Evolutionary conservation across 2,888 invertebrate species (phyloP), one percentile per base, ranked within the genome.

Genomic region (Lochmaea capreae): DNA sequence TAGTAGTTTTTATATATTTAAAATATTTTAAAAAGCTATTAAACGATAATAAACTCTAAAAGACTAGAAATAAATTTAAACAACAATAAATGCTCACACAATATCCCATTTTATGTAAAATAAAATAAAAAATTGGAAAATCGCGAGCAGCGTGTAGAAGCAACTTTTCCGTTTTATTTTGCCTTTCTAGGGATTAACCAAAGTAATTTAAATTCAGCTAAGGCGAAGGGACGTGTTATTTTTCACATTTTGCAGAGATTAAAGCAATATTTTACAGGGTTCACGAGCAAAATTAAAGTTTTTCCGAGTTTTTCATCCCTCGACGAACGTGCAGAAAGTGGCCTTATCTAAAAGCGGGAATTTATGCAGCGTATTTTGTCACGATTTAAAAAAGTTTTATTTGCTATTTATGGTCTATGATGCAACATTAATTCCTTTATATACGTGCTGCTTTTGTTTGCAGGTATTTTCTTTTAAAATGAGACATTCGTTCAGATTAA

Each of bases 131-230:
- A 71, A 42, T 33, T 43, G n/a, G n/a, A 69, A 43, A 62, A 52
- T 65, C 63, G 26, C 66, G 39, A 61, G 72, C 66, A 77, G 73
- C 73, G 75, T 77, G 75, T 65, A 74, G 62, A 69, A 75, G 72
- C 72, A 74, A 75, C 78, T 75, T 76, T 75, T 75, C 76, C 80
- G 79, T 81, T 84, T 84, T 84, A 84, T 83, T 81, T 82, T 82
- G 82, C 83, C 84, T 84, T 85, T 83, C 78, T 80, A 81, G 81
- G 85, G 84, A 85, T 85, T 85, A 84, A 82, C 80, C 83, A 71
- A 83, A 85, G 86, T 85, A 86, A 86, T 87, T 87, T 87, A 86
- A 86, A 86, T 86, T 85, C 86, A 86, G 85, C 86, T 86, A 87
- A 86, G 86, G 86, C 85, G 85, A 85, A 83, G 84, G 84, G 85